Evolutionary conservation across 2,888 invertebrate genomes (phyloP), one percentile per base, ranked within the genome.

Genomic region (Gastracanthus pulcherrimus): DNA sequence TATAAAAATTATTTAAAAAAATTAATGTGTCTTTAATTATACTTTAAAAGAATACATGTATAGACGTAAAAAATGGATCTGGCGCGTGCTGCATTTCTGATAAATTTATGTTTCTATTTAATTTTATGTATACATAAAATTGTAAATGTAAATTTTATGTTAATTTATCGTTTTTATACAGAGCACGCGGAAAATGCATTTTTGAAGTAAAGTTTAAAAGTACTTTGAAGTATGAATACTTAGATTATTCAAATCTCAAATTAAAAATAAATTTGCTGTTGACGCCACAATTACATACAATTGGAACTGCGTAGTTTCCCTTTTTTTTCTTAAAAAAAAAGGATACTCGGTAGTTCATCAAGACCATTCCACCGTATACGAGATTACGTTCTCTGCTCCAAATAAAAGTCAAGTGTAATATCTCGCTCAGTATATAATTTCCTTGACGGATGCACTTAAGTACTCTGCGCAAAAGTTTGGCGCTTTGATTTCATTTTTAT

Each of bases 401-500:
- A 36, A 67, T 55, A 72, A 67, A 66, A 58, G 9, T 60, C 41
- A 72, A 80, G 48, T 67, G n/a, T 62, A 55, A 41, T 23, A 26
- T 4, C 26, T 67, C 45, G 29, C 23, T 31, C 16, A 4, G 45
- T 16, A 45, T 23, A 11, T 9, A 19, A 58, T 66, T 66, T 51
- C 51, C 31, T 19, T 51, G 23, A 51, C 48, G 31, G 19, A 11
- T 60, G 58, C 11, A 51, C 9, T 76, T 80, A 80, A 80, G 80
- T 80, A 80, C 80, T 76, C 26, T 51, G 55, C n/a, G n/a, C 48
- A 62, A 80, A 38, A 29, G 66, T 19, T 76, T 16, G 31, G 29
- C 5, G 74, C 58, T 29, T 29, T 31, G 4, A 23, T 79, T 58
- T 34, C 29, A 6, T 64, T 19, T 23, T 62, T 45, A 38, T 72